Conservation (phyloP, 2,888 invertebrate species). For the Cosmorhoe ocellata region DNA sequence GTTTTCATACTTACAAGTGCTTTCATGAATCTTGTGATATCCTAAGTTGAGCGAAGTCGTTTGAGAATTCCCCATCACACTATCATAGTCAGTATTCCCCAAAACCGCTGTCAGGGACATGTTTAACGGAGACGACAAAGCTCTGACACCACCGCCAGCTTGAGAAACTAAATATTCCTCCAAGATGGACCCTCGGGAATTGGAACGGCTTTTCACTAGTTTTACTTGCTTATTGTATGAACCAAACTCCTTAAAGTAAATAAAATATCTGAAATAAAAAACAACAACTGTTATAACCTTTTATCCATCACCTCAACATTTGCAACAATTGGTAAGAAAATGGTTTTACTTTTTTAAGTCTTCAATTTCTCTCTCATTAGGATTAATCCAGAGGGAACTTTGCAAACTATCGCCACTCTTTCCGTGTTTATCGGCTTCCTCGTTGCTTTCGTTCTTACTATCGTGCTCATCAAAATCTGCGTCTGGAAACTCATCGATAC, state of each 20-base stretch:
- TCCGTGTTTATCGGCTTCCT: conserved; percentile 42
- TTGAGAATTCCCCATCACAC: conserved; percentile 43
- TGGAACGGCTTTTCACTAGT: conserved; percentile 70
- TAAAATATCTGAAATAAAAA: conserved; percentile 72
- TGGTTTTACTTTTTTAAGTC: conserved; percentile 75
- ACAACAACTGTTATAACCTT: background rate
- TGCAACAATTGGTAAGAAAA: background rate
- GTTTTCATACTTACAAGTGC: conserved; percentile 61
- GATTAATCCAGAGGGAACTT: conserved; percentile 69
- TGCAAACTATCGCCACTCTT: conserved; percentile 66
- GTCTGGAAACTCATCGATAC: conserved; percentile 66
- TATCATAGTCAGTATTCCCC: conserved; percentile 60
- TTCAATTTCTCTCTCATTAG: conserved; percentile 78
- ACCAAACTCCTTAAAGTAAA: conserved; percentile 81
- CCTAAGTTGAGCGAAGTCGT: conserved; percentile 49
- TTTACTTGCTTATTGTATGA: conserved; percentile 75
- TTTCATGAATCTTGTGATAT: conserved; percentile 66
- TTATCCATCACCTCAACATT: background rate
- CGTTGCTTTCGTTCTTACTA: conserved; percentile 50
- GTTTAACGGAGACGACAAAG: conserved; percentile 48
- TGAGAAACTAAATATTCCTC: conserved; percentile 64
- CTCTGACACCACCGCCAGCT: conserved; percentile 44
- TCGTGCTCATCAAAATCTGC: conserved; percentile 66
- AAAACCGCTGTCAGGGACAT: conserved; percentile 54
- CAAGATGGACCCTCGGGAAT: conserved; percentile 72